These are phyloP conservation scores for Coranthus polyacanthus DNA, from an alignment of 2,797 vertebrate species.

Conservation along the genomic window DNA sequence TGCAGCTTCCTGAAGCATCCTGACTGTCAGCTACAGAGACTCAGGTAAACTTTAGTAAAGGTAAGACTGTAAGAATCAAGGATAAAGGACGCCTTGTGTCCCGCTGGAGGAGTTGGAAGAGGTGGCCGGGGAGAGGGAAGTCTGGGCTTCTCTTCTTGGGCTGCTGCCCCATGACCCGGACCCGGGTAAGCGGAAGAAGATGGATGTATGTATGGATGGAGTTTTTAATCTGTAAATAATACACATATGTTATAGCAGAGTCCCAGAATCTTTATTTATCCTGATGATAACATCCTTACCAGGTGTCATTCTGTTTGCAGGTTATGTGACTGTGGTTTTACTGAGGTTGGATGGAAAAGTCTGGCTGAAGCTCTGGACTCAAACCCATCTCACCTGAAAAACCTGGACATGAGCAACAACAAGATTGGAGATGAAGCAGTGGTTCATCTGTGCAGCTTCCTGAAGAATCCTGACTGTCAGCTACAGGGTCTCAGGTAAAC, in stretches of 20 bases:
- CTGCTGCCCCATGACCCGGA: too few species aligned
- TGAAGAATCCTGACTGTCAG: slow-evolving; percentile 23
- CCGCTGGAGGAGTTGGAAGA: too few species aligned
- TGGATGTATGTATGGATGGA: too few species aligned
- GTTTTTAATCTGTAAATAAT: too few species aligned
- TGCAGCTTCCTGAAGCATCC: slow-evolving; percentile 19
- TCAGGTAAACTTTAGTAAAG: slow-evolving; percentile 15
- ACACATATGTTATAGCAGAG: too few species aligned
- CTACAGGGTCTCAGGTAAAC: slow-evolving; percentile 25
- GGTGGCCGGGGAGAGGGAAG: too few species aligned
- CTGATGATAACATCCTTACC: too few species aligned
- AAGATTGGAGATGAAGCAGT: not conserved
- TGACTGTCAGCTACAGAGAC: slow-evolving; percentile 19
- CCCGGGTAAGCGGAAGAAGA: too few species aligned
- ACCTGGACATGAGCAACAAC: slow-evolving; percentile 26
- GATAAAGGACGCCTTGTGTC: too few species aligned
- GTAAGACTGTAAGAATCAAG: too few species aligned
- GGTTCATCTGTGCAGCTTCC: not conserved
- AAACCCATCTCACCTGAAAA: slow-evolving; percentile 13
- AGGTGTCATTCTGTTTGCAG: slow-evolving; percentile 25
- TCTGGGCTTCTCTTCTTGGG: too few species aligned
- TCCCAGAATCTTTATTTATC: too few species aligned
- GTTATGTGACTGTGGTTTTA: slow-evolving; percentile 11
- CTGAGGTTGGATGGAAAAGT: not conserved
- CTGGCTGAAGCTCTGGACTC: slow-evolving; percentile 7